Evolutionary conservation across 1,140 invertebrate species (phyloP).

Genomic region (Dryas iulia): DNA sequence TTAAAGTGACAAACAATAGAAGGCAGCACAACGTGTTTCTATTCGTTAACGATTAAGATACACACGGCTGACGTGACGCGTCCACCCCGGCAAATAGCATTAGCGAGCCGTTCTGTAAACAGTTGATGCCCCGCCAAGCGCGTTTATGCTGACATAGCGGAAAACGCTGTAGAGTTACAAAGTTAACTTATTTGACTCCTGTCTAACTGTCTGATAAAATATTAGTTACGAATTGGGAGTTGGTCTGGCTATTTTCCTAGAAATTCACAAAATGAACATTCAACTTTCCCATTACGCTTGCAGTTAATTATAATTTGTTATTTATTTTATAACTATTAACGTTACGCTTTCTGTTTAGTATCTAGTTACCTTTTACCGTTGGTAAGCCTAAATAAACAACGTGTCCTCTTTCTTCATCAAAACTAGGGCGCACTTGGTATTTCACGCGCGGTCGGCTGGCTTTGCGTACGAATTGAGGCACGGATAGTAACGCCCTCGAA

Average conservation of each 20-base stretch:
- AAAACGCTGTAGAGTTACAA: background rate
- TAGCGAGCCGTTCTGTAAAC: constrained; percentile 63
- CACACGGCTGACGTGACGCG: constrained; percentile 57
- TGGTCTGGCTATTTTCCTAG: background rate
- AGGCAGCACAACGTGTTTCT: constrained; percentile 57
- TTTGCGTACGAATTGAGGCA: constrained; percentile 70
- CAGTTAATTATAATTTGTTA: background rate
- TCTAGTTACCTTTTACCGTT: background rate
- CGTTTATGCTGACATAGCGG: constrained; percentile 52
- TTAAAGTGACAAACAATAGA: constrained; percentile 54
- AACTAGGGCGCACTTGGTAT: constrained; percentile 74
- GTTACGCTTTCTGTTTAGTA: background rate
- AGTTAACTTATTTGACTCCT: constrained; percentile 39
- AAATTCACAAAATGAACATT: background rate
- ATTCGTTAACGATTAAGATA: constrained; percentile 71
- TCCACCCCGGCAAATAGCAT: constrained; percentile 65
- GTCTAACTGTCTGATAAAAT: constrained; percentile 8
- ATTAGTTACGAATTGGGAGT: constrained; percentile 13
- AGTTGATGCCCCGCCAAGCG: constrained; percentile 44
- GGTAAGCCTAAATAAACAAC: constrained; percentile 57
- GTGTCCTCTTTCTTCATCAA: constrained; percentile 51
- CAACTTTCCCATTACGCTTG: background rate
- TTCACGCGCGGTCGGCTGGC: constrained; percentile 66
- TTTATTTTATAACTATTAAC: background rate
- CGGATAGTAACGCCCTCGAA: constrained; percentile 67